A percentile compares a stretch with the other conserved stretches of the same genome.
Conservation (phyloP, 2,888 invertebrate genomes). For the Actias luna region DNA sequence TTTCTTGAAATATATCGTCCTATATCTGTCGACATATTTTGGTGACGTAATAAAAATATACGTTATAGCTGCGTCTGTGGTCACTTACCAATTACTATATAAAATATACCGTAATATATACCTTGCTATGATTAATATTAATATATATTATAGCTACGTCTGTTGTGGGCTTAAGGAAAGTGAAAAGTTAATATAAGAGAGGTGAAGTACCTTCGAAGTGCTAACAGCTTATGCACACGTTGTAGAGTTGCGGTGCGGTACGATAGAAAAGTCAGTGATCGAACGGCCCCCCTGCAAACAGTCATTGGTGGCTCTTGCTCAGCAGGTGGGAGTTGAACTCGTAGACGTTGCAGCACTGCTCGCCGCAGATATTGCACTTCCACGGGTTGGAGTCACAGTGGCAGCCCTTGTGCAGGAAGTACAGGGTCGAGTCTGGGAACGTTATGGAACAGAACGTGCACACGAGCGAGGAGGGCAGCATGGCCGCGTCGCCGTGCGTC, state of each 20-base stretch:
- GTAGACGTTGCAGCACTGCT: conserved; percentile 96
- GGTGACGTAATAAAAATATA: too few relatives aligned
- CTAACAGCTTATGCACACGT: conserved; percentile 61
- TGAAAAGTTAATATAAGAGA: conserved; percentile 32
- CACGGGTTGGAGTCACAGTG: conserved; percentile 98
- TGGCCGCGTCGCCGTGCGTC: conserved; percentile 83
- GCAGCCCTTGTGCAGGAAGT: conserved; percentile 98
- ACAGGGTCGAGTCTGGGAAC: conserved; percentile 97
- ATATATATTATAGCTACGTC: too few relatives aligned
- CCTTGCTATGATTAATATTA: too few relatives aligned
- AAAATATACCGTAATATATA: too few relatives aligned
- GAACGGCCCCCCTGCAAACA: conserved; percentile 78
- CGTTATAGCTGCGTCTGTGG: too few relatives aligned
- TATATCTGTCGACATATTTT: too few relatives aligned
- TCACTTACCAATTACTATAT: too few relatives aligned
- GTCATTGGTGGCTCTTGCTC: conserved; percentile 95
- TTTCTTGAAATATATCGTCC: too few relatives aligned
- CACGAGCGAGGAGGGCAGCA: conserved; percentile 83
- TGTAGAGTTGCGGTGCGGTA: conserved; percentile 56
- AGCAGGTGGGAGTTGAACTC: conserved; percentile 98
- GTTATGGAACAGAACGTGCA: conserved; percentile 96
- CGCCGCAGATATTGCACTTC: conserved; percentile 98
- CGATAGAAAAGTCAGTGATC: conserved; percentile 58
- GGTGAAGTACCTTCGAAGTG: conserved; percentile 67
- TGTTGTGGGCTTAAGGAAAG: too few relatives aligned